Evolutionary conservation across 2,888 invertebrate species (phyloP).

Genomic region (Stramonita haemastoma): DNA sequence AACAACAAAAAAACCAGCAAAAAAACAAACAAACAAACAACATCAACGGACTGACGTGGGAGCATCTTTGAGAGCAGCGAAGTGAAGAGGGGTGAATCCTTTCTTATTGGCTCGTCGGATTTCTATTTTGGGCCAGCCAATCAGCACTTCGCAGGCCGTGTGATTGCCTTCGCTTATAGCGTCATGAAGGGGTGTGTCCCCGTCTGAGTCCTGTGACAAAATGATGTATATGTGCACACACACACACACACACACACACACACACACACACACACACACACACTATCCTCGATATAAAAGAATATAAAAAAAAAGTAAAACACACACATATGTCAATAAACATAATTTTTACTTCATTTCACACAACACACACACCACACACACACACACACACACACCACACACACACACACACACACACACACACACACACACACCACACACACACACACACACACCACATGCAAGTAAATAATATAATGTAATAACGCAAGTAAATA

Average conservation of each 20-base stretch:
- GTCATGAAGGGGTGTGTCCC: conserved; percentile 90
- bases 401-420: no score
- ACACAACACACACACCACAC: neutral
- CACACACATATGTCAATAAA: neutral
- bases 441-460: no score
- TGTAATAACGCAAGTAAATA: no score
- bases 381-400: neutral
- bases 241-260: neutral
- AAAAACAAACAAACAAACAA: neutral
- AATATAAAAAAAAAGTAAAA: no score
- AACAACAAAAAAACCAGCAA: no score
- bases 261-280: neutral
- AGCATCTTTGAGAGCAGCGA: conserved; percentile 90
- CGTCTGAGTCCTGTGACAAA: conserved; percentile 82
- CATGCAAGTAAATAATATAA: no score
- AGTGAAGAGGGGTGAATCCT: conserved; percentile 90
- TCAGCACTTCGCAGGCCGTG: conserved; percentile 85
- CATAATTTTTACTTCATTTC: no score
- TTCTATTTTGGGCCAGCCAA: conserved; percentile 84
- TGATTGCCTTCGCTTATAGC: conserved; percentile 87
- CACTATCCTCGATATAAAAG: no score
- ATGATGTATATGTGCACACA: neutral
- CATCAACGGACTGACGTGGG: conserved; percentile 80
- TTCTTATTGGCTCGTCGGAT: conserved; percentile 87
- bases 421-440: no score